phyloP scores from a whole-genome alignment of 2,113 vertebrate species.

The Alouatta palliata region DNA sequence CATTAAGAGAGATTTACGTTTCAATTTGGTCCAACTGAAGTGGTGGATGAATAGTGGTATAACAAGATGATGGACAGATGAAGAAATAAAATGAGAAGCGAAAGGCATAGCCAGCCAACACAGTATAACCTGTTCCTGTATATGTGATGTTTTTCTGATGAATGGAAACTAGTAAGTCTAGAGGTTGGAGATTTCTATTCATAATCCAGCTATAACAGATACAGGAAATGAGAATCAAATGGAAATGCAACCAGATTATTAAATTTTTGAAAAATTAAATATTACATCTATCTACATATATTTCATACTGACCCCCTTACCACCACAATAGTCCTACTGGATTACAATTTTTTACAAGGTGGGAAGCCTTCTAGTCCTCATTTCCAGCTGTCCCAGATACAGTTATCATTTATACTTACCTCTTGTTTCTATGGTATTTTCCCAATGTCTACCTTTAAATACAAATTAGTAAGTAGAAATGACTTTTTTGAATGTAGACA shows the following conservation, averaged over 20 bases:
- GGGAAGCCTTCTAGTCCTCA: background rate
- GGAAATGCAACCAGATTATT: background rate
- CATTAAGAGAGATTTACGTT: background rate
- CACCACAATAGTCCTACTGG: background rate
- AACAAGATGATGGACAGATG: background rate
- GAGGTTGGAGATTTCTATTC: background rate
- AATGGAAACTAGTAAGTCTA: background rate
- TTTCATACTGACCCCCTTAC: background rate
- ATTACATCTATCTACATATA: too few relatives aligned
- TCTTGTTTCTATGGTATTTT: background rate
- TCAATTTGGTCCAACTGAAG: background rate
- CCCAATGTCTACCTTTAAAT: background rate
- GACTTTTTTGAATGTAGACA: background rate
- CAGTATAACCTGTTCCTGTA: background rate
- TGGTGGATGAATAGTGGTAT: too few relatives aligned
- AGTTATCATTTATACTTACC: background rate
- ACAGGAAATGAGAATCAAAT: background rate
- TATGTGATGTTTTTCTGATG: background rate
- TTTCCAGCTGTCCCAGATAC: background rate
- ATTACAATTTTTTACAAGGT: background rate
- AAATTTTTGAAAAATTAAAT: background rate
- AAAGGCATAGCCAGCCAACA: background rate
- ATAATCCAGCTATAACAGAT: background rate
- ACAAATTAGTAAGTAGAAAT: background rate
- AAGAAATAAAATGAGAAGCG: background rate